A percentile compares a stretch with the other conserved stretches of the same genome.
These are phyloP conservation scores for Ceratosolen solmsi DNA, from an alignment of 1,140 invertebrate genomes.

Conservation along the genomic window DNA sequence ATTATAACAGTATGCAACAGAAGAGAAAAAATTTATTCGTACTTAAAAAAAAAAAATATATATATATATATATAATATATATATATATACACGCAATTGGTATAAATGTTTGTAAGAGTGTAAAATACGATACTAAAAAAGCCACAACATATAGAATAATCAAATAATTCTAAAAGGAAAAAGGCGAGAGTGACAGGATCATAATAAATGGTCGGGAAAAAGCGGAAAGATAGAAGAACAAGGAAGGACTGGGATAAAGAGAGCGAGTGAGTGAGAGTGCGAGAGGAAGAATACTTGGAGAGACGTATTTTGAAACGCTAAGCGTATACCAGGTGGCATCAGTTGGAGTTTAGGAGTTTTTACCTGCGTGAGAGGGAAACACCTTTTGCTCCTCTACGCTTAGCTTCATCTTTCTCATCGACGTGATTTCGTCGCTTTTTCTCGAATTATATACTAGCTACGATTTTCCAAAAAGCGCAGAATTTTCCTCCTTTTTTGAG, in stretches of 20 bases:
- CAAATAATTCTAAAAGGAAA: background rate
- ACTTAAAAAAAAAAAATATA: too few species aligned
- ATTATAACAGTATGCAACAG: background rate
- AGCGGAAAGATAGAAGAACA: background rate
- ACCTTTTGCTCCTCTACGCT: background rate
- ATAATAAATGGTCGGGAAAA: background rate
- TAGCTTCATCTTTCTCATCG: background rate
- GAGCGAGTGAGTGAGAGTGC: slow-evolving; percentile 1
- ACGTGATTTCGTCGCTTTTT: background rate
- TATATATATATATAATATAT: too few species aligned
- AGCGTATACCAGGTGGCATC: slow-evolving; percentile 12
- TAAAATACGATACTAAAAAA: slow-evolving; percentile 22
- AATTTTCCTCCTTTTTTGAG: background rate
- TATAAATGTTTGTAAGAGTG: background rate
- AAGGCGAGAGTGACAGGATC: background rate
- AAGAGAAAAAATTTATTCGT: background rate
- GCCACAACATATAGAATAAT: background rate
- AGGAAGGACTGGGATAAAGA: background rate
- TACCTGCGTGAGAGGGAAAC: background rate
- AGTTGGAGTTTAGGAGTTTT: background rate
- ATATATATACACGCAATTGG: background rate
- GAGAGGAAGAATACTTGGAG: background rate
- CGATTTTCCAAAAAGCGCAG: background rate
- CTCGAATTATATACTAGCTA: background rate
- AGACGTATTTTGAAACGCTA: background rate